A percentile compares a stretch with the other conserved stretches of the same genome.
These are phyloP conservation scores for Limnephilus marmoratus DNA, from an alignment of 2,888 invertebrate species.

Conservation along the genomic window DNA sequence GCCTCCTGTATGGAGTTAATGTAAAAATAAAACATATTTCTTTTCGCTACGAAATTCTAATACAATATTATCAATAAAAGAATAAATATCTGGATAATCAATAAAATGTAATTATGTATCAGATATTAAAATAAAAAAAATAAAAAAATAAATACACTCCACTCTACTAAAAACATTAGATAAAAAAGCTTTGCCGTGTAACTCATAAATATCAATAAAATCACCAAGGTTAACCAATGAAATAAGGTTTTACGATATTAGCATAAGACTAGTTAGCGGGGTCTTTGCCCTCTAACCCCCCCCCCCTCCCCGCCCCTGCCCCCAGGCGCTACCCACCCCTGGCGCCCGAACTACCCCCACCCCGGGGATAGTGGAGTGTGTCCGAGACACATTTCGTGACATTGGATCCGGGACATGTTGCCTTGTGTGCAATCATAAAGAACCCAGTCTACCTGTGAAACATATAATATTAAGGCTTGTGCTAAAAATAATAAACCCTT, in stretches of 20 bases:
- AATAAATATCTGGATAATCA: neutral
- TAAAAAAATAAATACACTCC: neutral
- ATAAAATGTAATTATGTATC: too few species aligned
- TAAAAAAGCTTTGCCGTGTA: neutral
- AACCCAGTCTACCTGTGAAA: constrained; percentile 36
- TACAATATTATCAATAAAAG: neutral
- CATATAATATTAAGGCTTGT: neutral
- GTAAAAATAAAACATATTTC: neutral
- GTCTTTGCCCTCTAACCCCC: constrained; percentile 32
- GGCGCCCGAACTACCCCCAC: neutral
- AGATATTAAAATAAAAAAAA: too few species aligned
- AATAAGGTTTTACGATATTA: neutral
- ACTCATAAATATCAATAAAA: neutral
- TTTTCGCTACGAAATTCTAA: too few species aligned
- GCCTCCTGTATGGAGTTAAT: too few species aligned
- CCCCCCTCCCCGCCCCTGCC: neutral
- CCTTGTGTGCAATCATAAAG: neutral
- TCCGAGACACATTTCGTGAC: constrained; percentile 59
- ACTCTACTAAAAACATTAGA: neutral
- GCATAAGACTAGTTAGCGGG: constrained; percentile 3
- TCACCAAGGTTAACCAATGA: neutral
- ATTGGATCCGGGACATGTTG: constrained; percentile 54
- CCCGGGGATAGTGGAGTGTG: constrained; percentile 30
- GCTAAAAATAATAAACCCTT: neutral
- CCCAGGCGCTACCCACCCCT: neutral